Evolutionary conservation across 2,113 vertebrate species (phyloP).

Genomic region (Mohoua ochrocephala): DNA sequence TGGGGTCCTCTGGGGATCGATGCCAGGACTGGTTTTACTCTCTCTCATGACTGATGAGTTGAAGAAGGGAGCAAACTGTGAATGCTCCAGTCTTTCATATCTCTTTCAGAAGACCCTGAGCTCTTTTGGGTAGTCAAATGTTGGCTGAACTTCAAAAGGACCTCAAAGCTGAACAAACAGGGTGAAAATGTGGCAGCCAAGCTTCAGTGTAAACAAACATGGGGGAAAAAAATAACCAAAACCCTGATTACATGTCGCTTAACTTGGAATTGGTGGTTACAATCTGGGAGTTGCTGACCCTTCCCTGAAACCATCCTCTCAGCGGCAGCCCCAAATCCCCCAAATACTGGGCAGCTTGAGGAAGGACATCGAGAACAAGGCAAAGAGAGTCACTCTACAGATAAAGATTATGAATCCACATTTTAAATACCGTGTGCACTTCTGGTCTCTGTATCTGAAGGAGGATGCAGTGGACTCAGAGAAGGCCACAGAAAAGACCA

Average conservation of each 20-base stretch:
- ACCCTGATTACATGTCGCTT: neutral
- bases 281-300: neutral
- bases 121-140: neutral
- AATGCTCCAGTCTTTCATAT: neutral
- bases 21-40: neutral
- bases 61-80: neutral
- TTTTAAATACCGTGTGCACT: neutral
- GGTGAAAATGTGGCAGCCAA: neutral
- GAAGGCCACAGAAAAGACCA: neutral
- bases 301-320: neutral
- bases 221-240: neutral
- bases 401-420: neutral
- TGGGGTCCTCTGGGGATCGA: neutral
- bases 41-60: neutral
- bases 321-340: neutral
- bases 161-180: constrained; percentile 3
- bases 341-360: neutral
- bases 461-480: neutral
- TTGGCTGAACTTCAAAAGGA: neutral
- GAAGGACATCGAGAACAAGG: neutral
- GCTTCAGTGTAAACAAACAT: neutral
- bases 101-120: neutral
- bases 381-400: neutral
- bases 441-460: neutral
- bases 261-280: neutral